Conservation (phyloP, 2,888 invertebrate species). For the Mesoligia furuncula region DNA sequence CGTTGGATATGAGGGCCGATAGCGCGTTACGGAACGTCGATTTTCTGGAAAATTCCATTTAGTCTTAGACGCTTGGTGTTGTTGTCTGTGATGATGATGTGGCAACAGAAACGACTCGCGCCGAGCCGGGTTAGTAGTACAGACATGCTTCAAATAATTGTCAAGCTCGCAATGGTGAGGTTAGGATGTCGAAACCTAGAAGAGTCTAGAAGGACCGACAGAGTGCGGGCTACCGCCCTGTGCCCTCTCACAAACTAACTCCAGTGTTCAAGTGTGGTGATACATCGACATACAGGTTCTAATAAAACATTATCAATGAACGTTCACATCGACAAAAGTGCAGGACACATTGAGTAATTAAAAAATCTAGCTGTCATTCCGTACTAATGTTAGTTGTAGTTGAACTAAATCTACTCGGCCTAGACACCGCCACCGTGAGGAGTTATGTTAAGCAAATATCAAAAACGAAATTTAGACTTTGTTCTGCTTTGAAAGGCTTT, state of each 20-base stretch:
- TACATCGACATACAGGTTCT: constrained; percentile 89
- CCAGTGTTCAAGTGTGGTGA: constrained; percentile 87
- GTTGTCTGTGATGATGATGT: constrained; percentile 85
- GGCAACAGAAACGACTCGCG: constrained; percentile 89
- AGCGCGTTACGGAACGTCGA: constrained; percentile 91
- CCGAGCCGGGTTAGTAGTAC: constrained; percentile 88
- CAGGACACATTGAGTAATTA: constrained; percentile 83
- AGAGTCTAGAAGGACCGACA: constrained; percentile 85
- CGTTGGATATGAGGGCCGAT: constrained; percentile 90
- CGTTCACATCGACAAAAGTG: constrained; percentile 87
- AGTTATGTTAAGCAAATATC: constrained; percentile 88
- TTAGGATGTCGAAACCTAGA: constrained; percentile 86
- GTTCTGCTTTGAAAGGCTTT: constrained; percentile 87
- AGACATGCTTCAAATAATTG: constrained; percentile 90
- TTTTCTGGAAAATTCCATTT: constrained; percentile 91
- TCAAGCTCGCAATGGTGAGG: constrained; percentile 90
- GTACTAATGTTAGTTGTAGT: constrained; percentile 82
- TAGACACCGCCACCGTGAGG: constrained; percentile 89
- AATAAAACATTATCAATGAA: constrained; percentile 86
- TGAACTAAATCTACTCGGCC: constrained; percentile 87
- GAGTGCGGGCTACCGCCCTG: constrained; percentile 80
- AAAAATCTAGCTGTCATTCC: constrained; percentile 88
- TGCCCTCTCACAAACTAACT: constrained; percentile 74
- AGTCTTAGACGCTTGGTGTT: constrained; percentile 87
- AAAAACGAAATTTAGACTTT: constrained; percentile 91